phyloP scores from a whole-genome alignment of 2,113 vertebrate species.

The Hirundichthys speculiger region DNA sequence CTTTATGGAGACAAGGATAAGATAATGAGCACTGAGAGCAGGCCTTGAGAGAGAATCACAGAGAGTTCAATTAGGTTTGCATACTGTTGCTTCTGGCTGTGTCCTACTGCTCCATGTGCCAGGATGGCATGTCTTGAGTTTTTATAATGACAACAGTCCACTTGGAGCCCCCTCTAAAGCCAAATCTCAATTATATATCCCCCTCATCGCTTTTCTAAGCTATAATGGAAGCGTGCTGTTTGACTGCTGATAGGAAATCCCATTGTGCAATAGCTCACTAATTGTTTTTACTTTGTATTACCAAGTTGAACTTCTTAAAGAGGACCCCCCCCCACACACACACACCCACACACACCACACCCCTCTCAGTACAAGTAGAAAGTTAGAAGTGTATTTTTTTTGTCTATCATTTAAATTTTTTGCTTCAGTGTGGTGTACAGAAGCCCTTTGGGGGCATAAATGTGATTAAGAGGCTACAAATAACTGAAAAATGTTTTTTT shows the following conservation, averaged over 20 bases:
- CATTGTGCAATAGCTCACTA: conserved; percentile 24
- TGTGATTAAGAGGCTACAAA: conserved; percentile 39
- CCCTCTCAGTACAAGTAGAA: conserved; percentile 14
- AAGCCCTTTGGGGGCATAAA: conserved; percentile 10
- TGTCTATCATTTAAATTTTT: conserved; percentile 28
- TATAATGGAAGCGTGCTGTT: conserved; percentile 42
- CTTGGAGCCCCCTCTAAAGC: conserved; percentile 28
- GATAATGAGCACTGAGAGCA: conserved; percentile 69
- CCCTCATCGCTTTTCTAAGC: conserved; percentile 34
- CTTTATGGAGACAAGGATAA: conserved; percentile 65
- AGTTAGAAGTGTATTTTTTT: conserved; percentile 21
- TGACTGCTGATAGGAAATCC: conserved; percentile 47
- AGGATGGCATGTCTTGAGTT: conserved; percentile 49
- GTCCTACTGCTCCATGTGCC: conserved; percentile 28
- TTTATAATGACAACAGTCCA: conserved; percentile 35
- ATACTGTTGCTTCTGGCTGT: conserved; percentile 51
- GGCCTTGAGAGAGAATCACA: conserved; percentile 68
- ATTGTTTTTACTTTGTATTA: conserved; percentile 56
- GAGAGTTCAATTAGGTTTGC: conserved; percentile 71
- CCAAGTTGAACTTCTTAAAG: conserved; percentile 41
- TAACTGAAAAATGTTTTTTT: conserved; percentile 15
- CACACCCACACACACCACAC: too few species aligned
- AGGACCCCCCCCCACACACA: too few species aligned
- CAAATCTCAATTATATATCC: conserved; percentile 38
- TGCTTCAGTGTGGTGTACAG: background rate